Evolutionary conservation across 2,888 invertebrate species (phyloP).

Genomic region (Pegoplata infirma): DNA sequence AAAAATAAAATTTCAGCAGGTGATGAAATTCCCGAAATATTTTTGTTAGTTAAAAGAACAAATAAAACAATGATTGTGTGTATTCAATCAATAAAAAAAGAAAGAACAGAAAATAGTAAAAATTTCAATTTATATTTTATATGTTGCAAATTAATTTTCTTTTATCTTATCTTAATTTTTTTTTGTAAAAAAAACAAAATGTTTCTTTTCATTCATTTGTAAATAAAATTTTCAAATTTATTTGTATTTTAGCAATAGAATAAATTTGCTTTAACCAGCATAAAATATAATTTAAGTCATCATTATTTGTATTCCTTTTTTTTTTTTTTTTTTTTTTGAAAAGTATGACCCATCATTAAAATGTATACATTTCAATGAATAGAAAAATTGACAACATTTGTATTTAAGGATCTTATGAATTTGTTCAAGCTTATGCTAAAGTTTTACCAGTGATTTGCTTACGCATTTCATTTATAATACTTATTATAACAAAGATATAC

Average conservation of each 20-base stretch:
- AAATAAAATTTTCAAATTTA: conserved; percentile 7
- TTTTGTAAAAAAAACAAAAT: no score
- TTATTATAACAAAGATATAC: no score
- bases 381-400: conserved; percentile 56
- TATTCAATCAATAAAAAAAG: neutral
- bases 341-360: conserved; percentile 75
- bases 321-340: no score
- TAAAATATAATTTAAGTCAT: conserved; percentile 42
- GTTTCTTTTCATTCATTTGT: conserved; percentile 33
- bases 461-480: conserved; percentile 26
- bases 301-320: no score
- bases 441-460: conserved; percentile 23
- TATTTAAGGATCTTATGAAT: conserved; percentile 36
- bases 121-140: conserved; percentile 11
- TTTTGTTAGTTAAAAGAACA: neutral
- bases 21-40: conserved; percentile 58
- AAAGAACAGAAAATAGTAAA: conserved; percentile 3
- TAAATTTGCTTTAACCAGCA: conserved; percentile 48
- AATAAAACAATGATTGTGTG: neutral
- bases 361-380: conserved; percentile 72
- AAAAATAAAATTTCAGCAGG: conserved; percentile 45
- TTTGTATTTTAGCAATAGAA: conserved; percentile 1
- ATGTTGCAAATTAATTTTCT: conserved; percentile 17
- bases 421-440: conserved; percentile 8
- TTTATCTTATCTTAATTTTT: conserved; percentile 37